Conservation (phyloP, 2,888 invertebrate genomes). For the Orchesellides sinensis region DNA sequence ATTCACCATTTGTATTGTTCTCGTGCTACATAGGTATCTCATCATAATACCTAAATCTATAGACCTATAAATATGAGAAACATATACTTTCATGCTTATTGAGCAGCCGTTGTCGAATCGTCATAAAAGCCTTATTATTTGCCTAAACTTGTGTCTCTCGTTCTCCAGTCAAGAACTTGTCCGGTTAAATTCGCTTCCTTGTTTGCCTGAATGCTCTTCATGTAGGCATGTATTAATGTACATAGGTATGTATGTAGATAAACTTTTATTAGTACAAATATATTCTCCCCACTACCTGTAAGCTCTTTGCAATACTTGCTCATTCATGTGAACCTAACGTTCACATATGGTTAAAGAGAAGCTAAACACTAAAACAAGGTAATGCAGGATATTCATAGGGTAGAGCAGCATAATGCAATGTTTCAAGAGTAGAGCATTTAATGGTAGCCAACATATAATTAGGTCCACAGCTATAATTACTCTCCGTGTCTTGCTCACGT, state of each 20-base stretch:
- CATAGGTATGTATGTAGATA: constrained; percentile 3
- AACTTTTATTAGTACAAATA: no score
- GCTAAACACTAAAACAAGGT: no score
- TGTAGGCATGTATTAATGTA: neutral
- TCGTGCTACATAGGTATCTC: neutral
- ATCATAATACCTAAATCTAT: neutral
- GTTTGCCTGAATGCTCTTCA: neutral
- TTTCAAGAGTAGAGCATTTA: constrained; percentile 54
- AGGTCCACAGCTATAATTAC: constrained; percentile 56
- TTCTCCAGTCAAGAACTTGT: constrained; percentile 11
- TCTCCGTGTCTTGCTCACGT: constrained; percentile 59
- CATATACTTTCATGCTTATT: neutral
- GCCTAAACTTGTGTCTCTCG: constrained; percentile 11
- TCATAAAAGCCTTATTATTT: constrained; percentile 31
- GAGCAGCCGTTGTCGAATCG: constrained; percentile 4
- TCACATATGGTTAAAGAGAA: constrained; percentile 6
- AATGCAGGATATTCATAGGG: neutral
- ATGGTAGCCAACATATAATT: constrained; percentile 62
- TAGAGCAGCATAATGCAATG: constrained; percentile 16
- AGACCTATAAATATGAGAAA: neutral
- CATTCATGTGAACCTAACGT: constrained; percentile 33
- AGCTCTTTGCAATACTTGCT: constrained; percentile 25
- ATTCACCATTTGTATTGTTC: neutral
- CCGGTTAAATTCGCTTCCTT: no score
- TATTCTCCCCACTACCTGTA: no score